Base-by-base conservation (phyloP, 2,888 invertebrate species). In the Mamestra brassicae region DNA sequence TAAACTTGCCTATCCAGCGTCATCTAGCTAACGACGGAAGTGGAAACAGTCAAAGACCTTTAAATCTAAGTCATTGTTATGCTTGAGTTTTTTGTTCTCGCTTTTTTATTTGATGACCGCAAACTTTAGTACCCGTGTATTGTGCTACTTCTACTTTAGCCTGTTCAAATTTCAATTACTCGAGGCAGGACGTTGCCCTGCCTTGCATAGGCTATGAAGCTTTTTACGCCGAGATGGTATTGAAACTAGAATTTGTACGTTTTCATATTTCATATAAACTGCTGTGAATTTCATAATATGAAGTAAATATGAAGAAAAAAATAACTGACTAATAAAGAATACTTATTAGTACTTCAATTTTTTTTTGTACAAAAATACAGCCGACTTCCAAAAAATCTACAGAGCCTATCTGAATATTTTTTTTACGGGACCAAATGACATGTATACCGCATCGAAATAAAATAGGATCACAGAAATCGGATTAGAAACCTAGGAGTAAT, bases 1-100 rank as follows among this genome's bases (percentile, higher is more conserved):
- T 78, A 68, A 78, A 74, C 70, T 52, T 52, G 7, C 4, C 2
- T 26, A 13, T 6, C 2, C 5, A 11, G 36, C 15, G 26, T 71
- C 38, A 47, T 38, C 15, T 7, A 47, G 15, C 15, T 15, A n/a
- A 34, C 61, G 60, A 72, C 38, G 76, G 80, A 55, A 17, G 73
- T 80, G 7, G 34, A 15, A 42, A 62, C 61, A 72, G 80, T 80
- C 76, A 72, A 62, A 72, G 50, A 73, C 80, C 80, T 71, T 54
- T 15, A 47, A 38, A 60, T 26, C 15, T 17, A 61, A 36, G 38
- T 80, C 55, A 80, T 80, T 80, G 47, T 50, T 67, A 47, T 15
- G 42, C n/a, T 42, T 34, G 47, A 38, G 1, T 36, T 72, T 74
- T 58, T 67, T 78, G 4, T 70, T 52, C 36, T 54, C 5, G 7